phyloP scores from a whole-genome alignment of 2,797 vertebrate species.

The Glyptemys insculpta region DNA sequence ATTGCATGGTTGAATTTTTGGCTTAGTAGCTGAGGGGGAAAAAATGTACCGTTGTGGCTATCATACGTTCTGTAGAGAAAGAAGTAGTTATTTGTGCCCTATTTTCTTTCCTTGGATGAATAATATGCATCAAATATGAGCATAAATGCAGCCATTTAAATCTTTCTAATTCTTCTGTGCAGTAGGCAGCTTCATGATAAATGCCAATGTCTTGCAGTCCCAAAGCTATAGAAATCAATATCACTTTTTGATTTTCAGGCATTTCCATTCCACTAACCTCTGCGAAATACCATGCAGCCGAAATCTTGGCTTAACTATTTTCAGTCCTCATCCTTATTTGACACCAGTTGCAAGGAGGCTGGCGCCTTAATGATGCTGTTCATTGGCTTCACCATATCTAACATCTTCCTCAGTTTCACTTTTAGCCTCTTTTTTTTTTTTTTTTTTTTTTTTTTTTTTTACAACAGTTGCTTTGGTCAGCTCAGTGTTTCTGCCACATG shows the following conservation, averaged over 20 bases:
- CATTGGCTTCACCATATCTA: not conserved
- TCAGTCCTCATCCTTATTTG: not conserved
- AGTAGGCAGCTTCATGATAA: not conserved
- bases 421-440: not conserved
- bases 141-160: not conserved
- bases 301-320: not conserved
- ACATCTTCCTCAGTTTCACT: not conserved
- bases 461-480: not conserved
- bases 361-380: not conserved
- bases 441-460: not conserved
- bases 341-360: not conserved
- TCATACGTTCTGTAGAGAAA: conserved; percentile 22
- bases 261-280: not conserved
- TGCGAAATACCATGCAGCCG: not conserved
- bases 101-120: conserved; percentile 7
- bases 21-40: not conserved
- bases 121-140: not conserved
- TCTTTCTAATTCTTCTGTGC: not conserved
- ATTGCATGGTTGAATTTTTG: conserved; percentile 18
- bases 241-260: not conserved
- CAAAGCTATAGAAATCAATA: not conserved
- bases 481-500: not conserved
- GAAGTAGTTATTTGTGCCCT: conserved; percentile 6
- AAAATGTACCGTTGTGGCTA: conserved; percentile 8
- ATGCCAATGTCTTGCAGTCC: not conserved